These are phyloP conservation scores for Caenorhabditis parvicauda DNA, from an alignment of 2,888 invertebrate species.

Conservation along the genomic window DNA sequence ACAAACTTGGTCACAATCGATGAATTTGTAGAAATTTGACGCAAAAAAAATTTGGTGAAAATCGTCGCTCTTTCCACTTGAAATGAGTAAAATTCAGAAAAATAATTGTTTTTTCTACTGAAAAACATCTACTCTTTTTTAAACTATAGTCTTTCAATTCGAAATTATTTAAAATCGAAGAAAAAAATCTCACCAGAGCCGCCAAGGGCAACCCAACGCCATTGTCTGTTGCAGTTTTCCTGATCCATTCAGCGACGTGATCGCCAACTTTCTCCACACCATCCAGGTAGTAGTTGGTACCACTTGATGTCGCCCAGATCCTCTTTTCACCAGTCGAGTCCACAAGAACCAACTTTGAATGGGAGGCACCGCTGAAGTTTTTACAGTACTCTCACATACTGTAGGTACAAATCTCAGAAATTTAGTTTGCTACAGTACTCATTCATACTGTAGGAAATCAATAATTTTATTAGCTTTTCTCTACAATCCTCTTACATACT, in stretches of 20 bases:
- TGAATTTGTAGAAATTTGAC: no score
- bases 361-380: slow-evolving; percentile 54
- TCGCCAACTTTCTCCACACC: slow-evolving; percentile 29
- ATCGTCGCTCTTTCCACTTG: no score
- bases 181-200: not conserved
- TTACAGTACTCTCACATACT: no score
- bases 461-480: no score
- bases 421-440: no score
- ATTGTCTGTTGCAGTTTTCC: slow-evolving; percentile 8
- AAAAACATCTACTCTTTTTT: not conserved
- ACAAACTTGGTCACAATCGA: no score
- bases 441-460: no score
- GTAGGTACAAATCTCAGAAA: no score
- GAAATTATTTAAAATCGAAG: not conserved
- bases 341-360: slow-evolving; percentile 46
- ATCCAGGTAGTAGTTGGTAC: slow-evolving; percentile 45
- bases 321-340: slow-evolving; percentile 16
- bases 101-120: not conserved
- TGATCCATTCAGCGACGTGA: slow-evolving; percentile 27
- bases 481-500: no score
- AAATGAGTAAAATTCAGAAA: no score
- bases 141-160: no score
- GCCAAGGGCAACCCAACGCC: not conserved
- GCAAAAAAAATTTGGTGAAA: no score
- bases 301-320: slow-evolving; percentile 11